Conservation (phyloP, 2,888 invertebrate genomes). For the Mechanitis mazaeus region DNA sequence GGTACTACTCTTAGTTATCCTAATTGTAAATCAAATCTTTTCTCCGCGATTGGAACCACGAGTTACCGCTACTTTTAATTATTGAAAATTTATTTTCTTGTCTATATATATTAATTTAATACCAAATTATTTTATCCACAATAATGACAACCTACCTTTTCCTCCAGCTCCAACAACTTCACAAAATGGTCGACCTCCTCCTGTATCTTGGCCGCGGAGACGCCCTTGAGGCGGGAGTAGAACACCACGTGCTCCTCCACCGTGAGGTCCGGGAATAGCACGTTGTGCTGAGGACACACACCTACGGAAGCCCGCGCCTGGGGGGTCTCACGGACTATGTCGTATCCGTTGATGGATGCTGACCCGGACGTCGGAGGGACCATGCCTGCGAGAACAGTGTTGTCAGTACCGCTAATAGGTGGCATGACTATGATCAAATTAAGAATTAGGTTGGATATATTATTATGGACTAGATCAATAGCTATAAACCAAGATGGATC, state of each 20-base stretch:
- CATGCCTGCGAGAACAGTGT: slow-evolving; percentile 63
- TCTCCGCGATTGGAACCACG: too few relatives aligned
- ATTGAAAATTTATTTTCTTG: too few relatives aligned
- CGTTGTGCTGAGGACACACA: slow-evolving; percentile 91
- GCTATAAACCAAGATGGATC: too few relatives aligned
- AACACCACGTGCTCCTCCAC: slow-evolving; percentile 90
- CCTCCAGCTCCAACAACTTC: slow-evolving; percentile 79
- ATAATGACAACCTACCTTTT: slow-evolving; percentile 69
- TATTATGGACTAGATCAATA: too few relatives aligned
- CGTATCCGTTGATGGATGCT: slow-evolving; percentile 83
- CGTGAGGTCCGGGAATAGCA: slow-evolving; percentile 88
- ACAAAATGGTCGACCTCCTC: slow-evolving; percentile 82
- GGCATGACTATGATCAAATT: too few relatives aligned
- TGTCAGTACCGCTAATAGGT: too few relatives aligned
- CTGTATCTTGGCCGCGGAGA: slow-evolving; percentile 67
- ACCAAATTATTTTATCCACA: too few relatives aligned
- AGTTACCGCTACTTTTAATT: too few relatives aligned
- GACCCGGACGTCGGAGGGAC: slow-evolving; percentile 83
- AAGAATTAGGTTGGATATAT: too few relatives aligned
- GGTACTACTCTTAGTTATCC: too few relatives aligned
- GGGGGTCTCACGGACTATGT: slow-evolving; percentile 81
- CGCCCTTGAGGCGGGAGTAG: slow-evolving; percentile 85
- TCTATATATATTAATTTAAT: too few relatives aligned
- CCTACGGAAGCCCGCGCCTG: slow-evolving; percentile 85
- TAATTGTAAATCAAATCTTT: too few relatives aligned